Percentiles rank a stretch among this genome's conserved stretches.
These are phyloP conservation scores for Pelobates fuscus DNA, from an alignment of 2,113 vertebrate genomes.

Conservation along the genomic window DNA sequence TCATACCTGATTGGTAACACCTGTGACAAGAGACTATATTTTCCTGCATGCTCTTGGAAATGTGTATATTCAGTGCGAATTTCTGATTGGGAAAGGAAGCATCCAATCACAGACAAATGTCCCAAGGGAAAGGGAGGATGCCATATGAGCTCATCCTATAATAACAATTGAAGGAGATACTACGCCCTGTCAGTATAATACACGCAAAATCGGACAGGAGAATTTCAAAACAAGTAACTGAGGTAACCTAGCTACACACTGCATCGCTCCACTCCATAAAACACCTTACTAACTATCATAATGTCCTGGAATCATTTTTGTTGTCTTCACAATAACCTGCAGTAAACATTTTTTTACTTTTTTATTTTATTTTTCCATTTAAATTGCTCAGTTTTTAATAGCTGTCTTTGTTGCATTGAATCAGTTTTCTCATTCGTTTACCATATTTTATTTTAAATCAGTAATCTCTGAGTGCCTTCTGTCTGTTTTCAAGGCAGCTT, in stretches of 20 bases:
- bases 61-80: neutral
- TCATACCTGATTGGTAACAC: neutral
- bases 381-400: too few relatives aligned
- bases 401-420: too few relatives aligned
- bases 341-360: too few relatives aligned
- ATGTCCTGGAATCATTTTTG: too few relatives aligned
- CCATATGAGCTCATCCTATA: conserved; percentile 40
- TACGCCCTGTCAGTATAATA: conserved; percentile 27
- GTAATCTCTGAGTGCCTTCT: too few relatives aligned
- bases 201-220: neutral
- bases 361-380: too few relatives aligned
- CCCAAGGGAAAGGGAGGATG: conserved; percentile 43
- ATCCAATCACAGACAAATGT: conserved; percentile 4
- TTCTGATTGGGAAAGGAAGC: conserved; percentile 1
- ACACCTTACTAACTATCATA: too few relatives aligned
- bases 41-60: neutral
- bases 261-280: too few relatives aligned
- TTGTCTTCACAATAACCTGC: too few relatives aligned
- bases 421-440: too few relatives aligned
- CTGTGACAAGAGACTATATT: neutral
- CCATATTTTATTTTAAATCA: too few relatives aligned
- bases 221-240: neutral
- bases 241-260: too few relatives aligned
- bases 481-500: neutral
- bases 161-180: conserved; percentile 40